Base-by-base conservation (phyloP, 2,888 invertebrate species). In the Thera britannica region DNA sequence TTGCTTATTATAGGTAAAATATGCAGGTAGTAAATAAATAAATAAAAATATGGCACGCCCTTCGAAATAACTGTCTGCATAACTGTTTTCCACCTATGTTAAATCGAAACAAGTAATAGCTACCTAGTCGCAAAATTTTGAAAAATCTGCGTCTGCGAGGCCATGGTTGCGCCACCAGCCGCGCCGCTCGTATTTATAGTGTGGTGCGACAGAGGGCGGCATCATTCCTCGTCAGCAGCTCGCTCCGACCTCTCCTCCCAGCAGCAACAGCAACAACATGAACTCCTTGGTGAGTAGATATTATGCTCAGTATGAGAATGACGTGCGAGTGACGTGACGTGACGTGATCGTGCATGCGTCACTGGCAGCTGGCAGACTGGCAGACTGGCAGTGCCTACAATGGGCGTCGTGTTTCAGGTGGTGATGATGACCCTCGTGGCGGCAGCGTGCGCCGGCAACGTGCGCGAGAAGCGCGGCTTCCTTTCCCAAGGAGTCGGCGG, bases 271-370 rank as follows among this genome's bases (percentile, higher is more conserved):
- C 59, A 41, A 36, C 82, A 74, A 71, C 75, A 86, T 86, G 86
- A 86, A 80, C 68, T 72, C 76, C 74, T 81, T 84, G 65, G 86
- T 87, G 68, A 85, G 86, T 86, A 78, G 68, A 7, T 3, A 34
- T 5, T 7, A 41, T 38, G 65, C n/a, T 12, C 34, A 41, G 41
- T 23, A 23, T 23, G 23, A 23, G 23, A 23, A 23, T 23, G 23
- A 23, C 23, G 23, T 23, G 23, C 11, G 54, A 2, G n/a, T 41
- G 51, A 4, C 56, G 51, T 7, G 46, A 0, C 12, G n/a, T 41
- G 51, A 4, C 56, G 51, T 7, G 46, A 0, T 12, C 5, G 59
- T 38, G 54, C 8, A 46, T 3, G 56, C 12, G 12, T 5, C 36
- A n/a, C 38, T 11, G 55, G 6, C n/a, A 11, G 23, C 5, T 23